These are phyloP conservation scores for Mus musculus DNA, from an alignment of 2,113 vertebrate species.

Conservation along the genomic window DNA sequence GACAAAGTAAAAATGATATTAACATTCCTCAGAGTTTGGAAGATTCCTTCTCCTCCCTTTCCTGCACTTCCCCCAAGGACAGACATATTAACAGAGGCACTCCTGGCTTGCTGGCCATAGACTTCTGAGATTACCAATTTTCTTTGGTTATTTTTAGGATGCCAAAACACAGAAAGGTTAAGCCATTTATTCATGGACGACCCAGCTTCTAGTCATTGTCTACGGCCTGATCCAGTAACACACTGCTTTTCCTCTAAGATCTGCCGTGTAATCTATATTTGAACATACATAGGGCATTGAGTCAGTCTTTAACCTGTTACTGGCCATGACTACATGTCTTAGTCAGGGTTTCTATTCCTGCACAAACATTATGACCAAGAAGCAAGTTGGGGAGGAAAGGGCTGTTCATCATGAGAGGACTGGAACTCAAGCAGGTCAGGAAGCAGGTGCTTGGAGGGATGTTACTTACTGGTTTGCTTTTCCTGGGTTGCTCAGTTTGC, in stretches of 20 bases:
- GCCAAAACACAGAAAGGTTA: background rate
- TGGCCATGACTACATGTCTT: background rate
- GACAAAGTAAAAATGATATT: background rate
- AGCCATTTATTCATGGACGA: background rate
- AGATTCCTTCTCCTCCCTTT: background rate
- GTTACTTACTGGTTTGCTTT: no score
- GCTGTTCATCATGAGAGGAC: no score
- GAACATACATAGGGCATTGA: background rate
- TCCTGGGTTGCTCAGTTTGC: no score
- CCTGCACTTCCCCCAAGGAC: background rate
- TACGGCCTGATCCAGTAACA: background rate
- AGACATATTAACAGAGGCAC: background rate
- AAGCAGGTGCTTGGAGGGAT: no score
- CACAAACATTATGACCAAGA: no score
- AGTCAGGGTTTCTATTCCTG: no score
- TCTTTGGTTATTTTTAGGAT: background rate
- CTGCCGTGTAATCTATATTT: background rate
- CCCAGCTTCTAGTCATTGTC: background rate
- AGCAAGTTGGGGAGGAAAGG: no score
- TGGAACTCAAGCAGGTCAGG: no score
- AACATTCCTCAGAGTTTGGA: background rate
- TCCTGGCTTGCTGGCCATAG: background rate
- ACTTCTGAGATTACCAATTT: background rate
- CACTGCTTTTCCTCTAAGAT: background rate
- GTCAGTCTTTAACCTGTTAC: background rate